phyloP scores from a whole-genome alignment of 2,797 vertebrate species.

The Manis crassicaudata region DNA sequence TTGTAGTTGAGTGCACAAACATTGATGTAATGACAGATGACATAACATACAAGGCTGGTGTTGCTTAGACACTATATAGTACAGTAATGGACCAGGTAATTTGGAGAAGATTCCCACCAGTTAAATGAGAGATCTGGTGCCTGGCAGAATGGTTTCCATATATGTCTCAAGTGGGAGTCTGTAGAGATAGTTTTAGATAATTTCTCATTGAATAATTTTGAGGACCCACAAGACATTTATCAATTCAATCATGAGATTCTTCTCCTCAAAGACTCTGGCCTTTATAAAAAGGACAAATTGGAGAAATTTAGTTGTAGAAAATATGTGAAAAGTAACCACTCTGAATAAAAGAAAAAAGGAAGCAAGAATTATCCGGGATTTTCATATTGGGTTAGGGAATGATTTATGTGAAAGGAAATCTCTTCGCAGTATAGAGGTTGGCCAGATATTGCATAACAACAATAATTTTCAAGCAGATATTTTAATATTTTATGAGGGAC shows the following conservation, averaged over 20 bases:
- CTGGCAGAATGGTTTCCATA: background rate
- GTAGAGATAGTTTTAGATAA: background rate
- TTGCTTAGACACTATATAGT: background rate
- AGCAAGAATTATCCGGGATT: background rate
- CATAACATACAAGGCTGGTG: background rate
- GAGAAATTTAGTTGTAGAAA: slow-evolving; percentile 3
- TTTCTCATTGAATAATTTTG: background rate
- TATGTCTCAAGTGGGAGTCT: background rate
- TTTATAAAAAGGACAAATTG: background rate
- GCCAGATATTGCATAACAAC: background rate
- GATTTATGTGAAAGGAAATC: background rate
- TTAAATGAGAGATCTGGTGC: background rate
- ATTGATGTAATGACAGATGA: background rate
- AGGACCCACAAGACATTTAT: background rate
- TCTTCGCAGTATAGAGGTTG: background rate
- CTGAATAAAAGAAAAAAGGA: background rate
- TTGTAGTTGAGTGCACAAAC: background rate
- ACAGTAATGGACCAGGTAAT: background rate
- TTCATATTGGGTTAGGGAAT: background rate
- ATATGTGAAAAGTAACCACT: background rate
- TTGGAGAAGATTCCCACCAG: background rate
- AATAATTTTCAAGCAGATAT: background rate
- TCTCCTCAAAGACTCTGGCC: background rate
- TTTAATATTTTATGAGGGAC: background rate
- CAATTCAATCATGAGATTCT: background rate